Evolutionary conservation across 2,888 invertebrate genomes (phyloP).

Genomic region (Xanthorhoe spadicearia): DNA sequence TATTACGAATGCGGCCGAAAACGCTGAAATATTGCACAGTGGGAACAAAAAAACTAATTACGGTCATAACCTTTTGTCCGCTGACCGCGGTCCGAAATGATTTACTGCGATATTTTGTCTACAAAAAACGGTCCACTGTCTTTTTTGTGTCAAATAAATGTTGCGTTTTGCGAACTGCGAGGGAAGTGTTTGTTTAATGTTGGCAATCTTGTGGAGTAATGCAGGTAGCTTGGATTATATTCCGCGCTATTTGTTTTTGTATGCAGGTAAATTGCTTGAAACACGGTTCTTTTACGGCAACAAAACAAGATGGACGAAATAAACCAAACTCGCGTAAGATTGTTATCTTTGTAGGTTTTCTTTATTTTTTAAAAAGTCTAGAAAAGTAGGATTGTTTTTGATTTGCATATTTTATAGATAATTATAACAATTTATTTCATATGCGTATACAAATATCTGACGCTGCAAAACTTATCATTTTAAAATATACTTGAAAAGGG

Average conservation of each 20-base stretch:
- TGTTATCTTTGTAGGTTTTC: neutral
- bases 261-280: slow-evolving; percentile 7
- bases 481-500: no score
- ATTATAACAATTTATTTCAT: no score
- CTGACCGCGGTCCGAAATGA: slow-evolving; percentile 52
- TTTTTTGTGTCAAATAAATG: slow-evolving; percentile 44
- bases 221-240: slow-evolving; percentile 24
- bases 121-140: slow-evolving; percentile 42
- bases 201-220: slow-evolving; percentile 33
- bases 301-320: neutral
- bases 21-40: slow-evolving; percentile 68
- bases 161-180: slow-evolving; percentile 26
- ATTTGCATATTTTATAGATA: no score
- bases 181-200: slow-evolving; percentile 34
- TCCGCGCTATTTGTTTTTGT: slow-evolving; percentile 27
- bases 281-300: neutral
- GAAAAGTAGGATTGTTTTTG: no score
- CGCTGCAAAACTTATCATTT: no score
- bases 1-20: slow-evolving; percentile 68
- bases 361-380: no score
- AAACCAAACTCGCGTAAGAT: neutral
- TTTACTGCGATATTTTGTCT: slow-evolving; percentile 60
- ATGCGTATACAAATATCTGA: no score
- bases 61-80: slow-evolving; percentile 59
- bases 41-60: slow-evolving; percentile 72